Base-by-base conservation (phyloP, 2,113 vertebrate species). In the Pristiophorus japonicus region DNA sequence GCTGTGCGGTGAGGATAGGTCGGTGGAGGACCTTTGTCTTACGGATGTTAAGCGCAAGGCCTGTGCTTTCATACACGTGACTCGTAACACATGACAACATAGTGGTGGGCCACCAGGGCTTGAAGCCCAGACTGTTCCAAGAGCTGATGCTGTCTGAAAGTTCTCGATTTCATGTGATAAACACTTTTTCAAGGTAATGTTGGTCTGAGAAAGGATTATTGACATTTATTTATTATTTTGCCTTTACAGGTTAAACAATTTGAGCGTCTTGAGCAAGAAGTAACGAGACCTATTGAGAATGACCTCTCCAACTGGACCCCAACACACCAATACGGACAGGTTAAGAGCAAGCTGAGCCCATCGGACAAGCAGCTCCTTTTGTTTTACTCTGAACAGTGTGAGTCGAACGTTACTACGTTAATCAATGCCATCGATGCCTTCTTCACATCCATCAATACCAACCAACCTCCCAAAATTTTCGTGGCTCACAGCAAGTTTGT, bases 401-500 rank as follows among this genome's bases (percentile, higher is more conserved):
- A 99, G 97, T 97, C 98, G 96, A 99, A 99, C 96, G 97, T 99
- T 96, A 99, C 98, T 96, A 98, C 98, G 0, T 97, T 99, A 94
- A 99, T 98, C 96, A 99, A 99, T 0, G 99, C 99, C 0, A 98
- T 99, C 0, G 99, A 99, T 0, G 98, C 99, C 97, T 99, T 99
- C 97, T 98, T 98, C 96, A 98, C 97, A 0, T 98, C 99, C 0
- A 97, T 99, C 96, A 98, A 97, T 97, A 98, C 98, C 97, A 99
- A 99, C 97, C 99, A 99, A 96, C 99, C 99, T 0, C 99, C 99
- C 93, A 99, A 99, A 97, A 99, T 99, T 96, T 99, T 99, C 0
- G 99, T 99, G 96, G 99, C 99, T 0, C 99, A 99, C 97, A 99
- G 99, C 98, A 99, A 99, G 96, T 99, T 99, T 0, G 98, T 99